Base-by-base conservation (phyloP, 2,888 invertebrate species). In the Stenichneumon culpator region DNA sequence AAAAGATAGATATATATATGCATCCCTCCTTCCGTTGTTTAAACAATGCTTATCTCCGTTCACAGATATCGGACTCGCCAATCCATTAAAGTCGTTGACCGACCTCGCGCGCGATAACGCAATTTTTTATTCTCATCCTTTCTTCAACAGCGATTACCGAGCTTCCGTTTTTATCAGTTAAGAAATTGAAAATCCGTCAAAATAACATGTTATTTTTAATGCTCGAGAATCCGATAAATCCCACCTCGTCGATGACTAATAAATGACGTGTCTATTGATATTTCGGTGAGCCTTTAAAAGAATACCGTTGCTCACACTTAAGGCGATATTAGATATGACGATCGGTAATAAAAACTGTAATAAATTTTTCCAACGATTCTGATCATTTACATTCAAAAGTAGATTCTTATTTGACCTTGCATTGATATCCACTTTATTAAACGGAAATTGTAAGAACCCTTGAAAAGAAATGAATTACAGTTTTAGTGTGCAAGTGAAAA, bases 181-280 rank as follows among this genome's bases (percentile, higher is more conserved):
- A 50, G 47, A 68, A 84, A 84, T 81, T 73, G 60, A 39, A 44
- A 73, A 68, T n/a, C 60, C 44, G 67, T 77, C 72, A 75, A 72
- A 80, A 84, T 77, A 84, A 84, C 80, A 84, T 80, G 84, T 84
- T 80, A 77, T 80, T 70, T 83, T 22, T 57, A 69, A 68, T 22
- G 22, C 72, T 28, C 67, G 28, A 16, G 25, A 77, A 68, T 72
- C 65, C 54, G 11, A 65, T 25, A 14, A 80, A 39, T 47, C n/a
- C 25, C 25, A 57, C 14, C 25, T 63, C 63, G 50, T 19, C 63
- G 60, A 75, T 63, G 69, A 75, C 50, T 74, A 47, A 60, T 11
- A 11, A 25, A 14, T 25, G 57, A 57, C 22, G 57, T 14, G 22
- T 57, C 25, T n/a, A 4, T 57, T 57, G 9, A 14, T 57, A 25